Base-by-base conservation (phyloP, 2,113 vertebrate species). In the Pollimyrus isidori region DNA sequence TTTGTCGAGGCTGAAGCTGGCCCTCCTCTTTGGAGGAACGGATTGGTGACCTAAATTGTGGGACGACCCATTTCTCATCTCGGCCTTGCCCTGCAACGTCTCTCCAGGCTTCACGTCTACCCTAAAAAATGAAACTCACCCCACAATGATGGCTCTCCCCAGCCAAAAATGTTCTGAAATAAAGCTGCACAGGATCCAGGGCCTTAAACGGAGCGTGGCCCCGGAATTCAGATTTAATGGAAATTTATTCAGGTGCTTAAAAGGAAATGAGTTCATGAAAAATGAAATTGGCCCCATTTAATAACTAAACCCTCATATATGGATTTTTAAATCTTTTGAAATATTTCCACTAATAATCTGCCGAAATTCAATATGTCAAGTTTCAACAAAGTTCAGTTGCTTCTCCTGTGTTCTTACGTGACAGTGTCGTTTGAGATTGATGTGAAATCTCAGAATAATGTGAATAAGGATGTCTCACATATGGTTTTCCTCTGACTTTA, bases 51-150 rank as follows among this genome's bases (percentile, higher is more conserved):
- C 82, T 73, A 89, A 73, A 89, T 89, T 30, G 62, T 50, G 39
- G 42, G 89, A 56, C 58, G 83, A 89, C 89, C 89, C 85, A 89
- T 85, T 89, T 89, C 49, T 90, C 62, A 73, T 90, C 58, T 39
- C 7, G 48, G 30, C 35, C 58, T n/a, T 87, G 85, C 52, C 49
- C 84, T 52, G 62, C 87, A 87, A 76, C 62, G 21, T 56, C 46
- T 58, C 48, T 35, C 52, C 26, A 69, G 50, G 84, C 48, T 35
- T 39, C 65, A 69, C 3, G 21, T 87, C 62, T 87, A 21, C 30
- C 26, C 30, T 48, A 62, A 69, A 80, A 90, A 89, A 42, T 83
- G 17, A 80, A 42, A 2, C 11, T 39, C 35, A 42, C 35, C 30
- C 73, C 39, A 30, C 76, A 62, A 62, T 6, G 26, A n/a, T 4